phyloP scores from a whole-genome alignment of 1,140 invertebrate species.

The Physella acuta region DNA sequence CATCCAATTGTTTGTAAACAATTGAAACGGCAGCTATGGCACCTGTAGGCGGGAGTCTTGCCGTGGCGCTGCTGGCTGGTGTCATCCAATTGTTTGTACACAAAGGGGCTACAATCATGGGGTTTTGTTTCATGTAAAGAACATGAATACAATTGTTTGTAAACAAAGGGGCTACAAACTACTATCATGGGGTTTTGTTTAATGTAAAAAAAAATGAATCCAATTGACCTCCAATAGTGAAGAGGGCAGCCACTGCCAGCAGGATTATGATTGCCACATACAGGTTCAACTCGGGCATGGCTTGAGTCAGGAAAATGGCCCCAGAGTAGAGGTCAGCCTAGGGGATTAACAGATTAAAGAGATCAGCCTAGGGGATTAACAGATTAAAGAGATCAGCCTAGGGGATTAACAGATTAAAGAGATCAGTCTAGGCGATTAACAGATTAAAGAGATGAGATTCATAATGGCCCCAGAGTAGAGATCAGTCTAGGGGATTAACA shows the following conservation, averaged over 20 bases:
- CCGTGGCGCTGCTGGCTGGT: background rate
- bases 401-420: background rate
- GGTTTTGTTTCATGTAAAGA: background rate
- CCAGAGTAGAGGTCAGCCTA: conserved; percentile 67
- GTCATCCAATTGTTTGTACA: background rate
- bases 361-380: background rate
- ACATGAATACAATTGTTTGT: background rate
- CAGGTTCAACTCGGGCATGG: conserved; percentile 60
- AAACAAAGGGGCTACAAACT: background rate
- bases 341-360: background rate
- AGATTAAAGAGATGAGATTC: no score
- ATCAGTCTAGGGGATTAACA: no score
- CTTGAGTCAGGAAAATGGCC: conserved; percentile 64
- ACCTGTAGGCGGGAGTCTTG: background rate
- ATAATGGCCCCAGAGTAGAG: no score
- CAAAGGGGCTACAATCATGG: background rate
- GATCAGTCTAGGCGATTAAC: no score
- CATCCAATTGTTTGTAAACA: no score
- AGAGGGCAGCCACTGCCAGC: conserved; percentile 54
- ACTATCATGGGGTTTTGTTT: background rate
- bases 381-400: background rate
- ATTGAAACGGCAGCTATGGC: no score
- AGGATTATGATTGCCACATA: conserved; percentile 59
- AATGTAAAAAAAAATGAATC: no score
- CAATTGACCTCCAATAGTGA: conserved; percentile 63